Evolutionary conservation across 2,888 invertebrate genomes (phyloP), one percentile per base, ranked within the genome.

Genomic region (Sminthurides aquaticus): DNA sequence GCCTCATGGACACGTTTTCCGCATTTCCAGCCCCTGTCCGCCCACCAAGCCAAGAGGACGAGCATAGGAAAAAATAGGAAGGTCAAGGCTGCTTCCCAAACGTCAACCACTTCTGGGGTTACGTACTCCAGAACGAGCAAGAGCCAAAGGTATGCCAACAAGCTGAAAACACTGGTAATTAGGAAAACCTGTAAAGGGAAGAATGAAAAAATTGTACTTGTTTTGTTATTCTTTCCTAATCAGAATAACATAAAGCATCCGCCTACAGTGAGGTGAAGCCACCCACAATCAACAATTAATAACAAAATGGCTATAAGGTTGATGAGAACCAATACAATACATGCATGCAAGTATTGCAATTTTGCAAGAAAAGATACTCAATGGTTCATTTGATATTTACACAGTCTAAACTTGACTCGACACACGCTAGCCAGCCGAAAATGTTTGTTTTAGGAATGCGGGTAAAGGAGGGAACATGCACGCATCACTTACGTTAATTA

Each of bases 111-210:
- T 43, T 78, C 70, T 1, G 80, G 80, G 0, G 81, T 77, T 48
- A 79, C 77, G 24, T 75, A 69, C 25, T 75, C 76, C 63, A 84
- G 77, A 65, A 83, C 80, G 28, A 84, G 74, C 56, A 83, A 77
- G 29, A 85, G 77, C 85, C 85, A 85, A 54, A 84, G 72, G 76
- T 85, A 85, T 8, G 85, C 84, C 68, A 84, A 81, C 24, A 84
- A 79, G 64, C 78, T 77, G 77, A 81, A 81, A 57, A 78, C 73
- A 2, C 79, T 77, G 0, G 80, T 81, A 22, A 80, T 78, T 25
- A 77, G 74, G 73, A 81, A 81, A n/a, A 81, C 81, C 78, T 79
- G 71, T 8, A 72, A 69, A 60, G 59, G 25, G 27, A 3, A 8
- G 8, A 57, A 59, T 5, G 52, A 52, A 22, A 34, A 34, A 34